phyloP scores from a whole-genome alignment of 2,888 invertebrate species.

The Globia sparganii region DNA sequence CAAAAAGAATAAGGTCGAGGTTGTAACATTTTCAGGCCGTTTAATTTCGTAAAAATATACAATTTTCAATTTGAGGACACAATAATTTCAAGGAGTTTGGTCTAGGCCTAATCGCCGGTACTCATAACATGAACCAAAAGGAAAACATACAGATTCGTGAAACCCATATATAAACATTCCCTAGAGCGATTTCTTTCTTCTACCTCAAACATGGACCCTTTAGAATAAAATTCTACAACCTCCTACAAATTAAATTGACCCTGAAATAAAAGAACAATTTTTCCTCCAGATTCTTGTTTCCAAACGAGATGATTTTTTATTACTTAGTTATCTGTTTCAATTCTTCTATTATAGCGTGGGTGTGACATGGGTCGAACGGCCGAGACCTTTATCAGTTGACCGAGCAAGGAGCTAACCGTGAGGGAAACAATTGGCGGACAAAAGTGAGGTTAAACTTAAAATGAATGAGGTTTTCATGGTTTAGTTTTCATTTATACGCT shows the following conservation, averaged over 20 bases:
- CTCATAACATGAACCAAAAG: background rate
- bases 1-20: background rate
- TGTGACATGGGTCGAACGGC: constrained; percentile 70
- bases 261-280: constrained; percentile 10
- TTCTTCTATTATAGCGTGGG: constrained; percentile 69
- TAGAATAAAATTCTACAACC: background rate
- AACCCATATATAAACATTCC: constrained; percentile 6
- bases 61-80: background rate
- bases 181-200: background rate
- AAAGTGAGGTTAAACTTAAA: background rate
- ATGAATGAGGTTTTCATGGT: background rate
- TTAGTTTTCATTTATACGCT: background rate
- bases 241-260: constrained; percentile 30
- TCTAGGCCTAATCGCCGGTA: too few species aligned
- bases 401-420: constrained; percentile 47
- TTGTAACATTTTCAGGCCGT: background rate
- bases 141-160: background rate
- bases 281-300: constrained; percentile 17
- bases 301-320: constrained; percentile 52
- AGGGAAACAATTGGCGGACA: background rate
- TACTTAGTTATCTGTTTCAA: constrained; percentile 61
- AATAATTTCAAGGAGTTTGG: background rate
- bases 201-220: background rate
- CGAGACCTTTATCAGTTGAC: constrained; percentile 71
- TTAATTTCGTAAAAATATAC: too few species aligned